These are phyloP conservation scores for Bellardia bayeri DNA, from an alignment of 2,888 invertebrate genomes.

Conservation along the genomic window DNA sequence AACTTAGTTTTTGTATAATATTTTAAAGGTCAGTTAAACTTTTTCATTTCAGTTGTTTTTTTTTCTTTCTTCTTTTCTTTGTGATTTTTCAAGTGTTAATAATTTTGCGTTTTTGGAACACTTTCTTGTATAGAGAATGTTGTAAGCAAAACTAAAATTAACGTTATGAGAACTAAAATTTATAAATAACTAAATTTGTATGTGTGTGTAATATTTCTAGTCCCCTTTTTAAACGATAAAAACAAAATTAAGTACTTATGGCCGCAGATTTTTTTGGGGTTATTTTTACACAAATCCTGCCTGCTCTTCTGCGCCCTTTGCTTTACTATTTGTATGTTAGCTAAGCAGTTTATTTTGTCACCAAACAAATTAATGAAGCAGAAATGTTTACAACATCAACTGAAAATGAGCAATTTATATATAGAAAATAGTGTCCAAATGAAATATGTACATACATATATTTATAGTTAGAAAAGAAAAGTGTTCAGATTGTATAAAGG, in stretches of 20 bases:
- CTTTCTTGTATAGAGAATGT: too few species aligned
- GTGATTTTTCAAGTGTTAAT: constrained; percentile 55
- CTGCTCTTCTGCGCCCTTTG: not conserved
- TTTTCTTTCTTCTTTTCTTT: not conserved
- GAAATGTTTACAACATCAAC: constrained; percentile 54
- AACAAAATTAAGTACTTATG: constrained; percentile 6
- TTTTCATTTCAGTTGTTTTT: not conserved
- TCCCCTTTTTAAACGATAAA: constrained; percentile 25
- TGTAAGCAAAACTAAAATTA: constrained; percentile 36
- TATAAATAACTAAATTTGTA: constrained; percentile 30
- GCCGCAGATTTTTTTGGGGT: constrained; percentile 19
- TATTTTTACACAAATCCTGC: constrained; percentile 53
- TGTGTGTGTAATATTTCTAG: not conserved
- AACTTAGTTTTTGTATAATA: not conserved
- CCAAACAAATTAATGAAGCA: constrained; percentile 70
- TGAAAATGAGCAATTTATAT: too few species aligned
- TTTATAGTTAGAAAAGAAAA: too few species aligned
- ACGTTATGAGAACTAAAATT: constrained; percentile 6
- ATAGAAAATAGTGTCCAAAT: too few species aligned
- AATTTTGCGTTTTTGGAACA: constrained; percentile 11
- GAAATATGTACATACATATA: too few species aligned
- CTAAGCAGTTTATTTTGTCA: constrained; percentile 50
- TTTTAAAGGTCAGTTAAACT: constrained; percentile 54
- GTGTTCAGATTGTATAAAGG: too few species aligned
- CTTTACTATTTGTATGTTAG: not conserved